A percentile compares a stretch with the other conserved stretches of the same genome.
Conservation (phyloP, 2,797 vertebrate species). For the Diplodus sargus region DNA sequence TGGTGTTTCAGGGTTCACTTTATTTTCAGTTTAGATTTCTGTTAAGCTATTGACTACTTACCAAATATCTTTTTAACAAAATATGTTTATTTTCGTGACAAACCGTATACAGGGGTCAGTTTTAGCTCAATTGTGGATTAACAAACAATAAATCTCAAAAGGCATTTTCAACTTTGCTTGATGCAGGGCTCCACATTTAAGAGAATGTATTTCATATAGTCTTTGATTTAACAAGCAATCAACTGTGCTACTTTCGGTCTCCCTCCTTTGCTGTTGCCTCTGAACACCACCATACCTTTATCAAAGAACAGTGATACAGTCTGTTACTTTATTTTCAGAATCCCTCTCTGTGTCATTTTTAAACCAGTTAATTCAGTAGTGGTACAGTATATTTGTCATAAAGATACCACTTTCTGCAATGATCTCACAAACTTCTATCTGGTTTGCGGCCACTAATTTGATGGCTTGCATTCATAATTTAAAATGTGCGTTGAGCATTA, state of each 20-base stretch:
- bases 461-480: background rate
- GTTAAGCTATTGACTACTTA: background rate
- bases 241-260: background rate
- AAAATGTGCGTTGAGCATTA: background rate
- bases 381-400: background rate
- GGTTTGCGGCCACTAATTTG: background rate
- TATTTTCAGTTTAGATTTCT: background rate
- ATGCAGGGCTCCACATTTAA: background rate
- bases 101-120: background rate
- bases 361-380: background rate
- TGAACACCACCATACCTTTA: background rate
- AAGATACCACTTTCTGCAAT: background rate
- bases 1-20: background rate
- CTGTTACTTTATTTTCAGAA: background rate
- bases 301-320: background rate
- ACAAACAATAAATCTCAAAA: background rate
- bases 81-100: background rate
- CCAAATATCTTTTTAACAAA: background rate
- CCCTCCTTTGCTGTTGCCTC: background rate
- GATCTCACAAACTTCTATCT: background rate
- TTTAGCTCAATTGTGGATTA: background rate
- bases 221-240: conserved; percentile 2
- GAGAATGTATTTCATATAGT: background rate
- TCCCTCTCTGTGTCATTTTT: background rate
- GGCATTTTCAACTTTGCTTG: background rate